These are phyloP conservation scores for Ecdyonurus torrentis DNA, from an alignment of 2,888 invertebrate genomes.

Conservation along the genomic window DNA sequence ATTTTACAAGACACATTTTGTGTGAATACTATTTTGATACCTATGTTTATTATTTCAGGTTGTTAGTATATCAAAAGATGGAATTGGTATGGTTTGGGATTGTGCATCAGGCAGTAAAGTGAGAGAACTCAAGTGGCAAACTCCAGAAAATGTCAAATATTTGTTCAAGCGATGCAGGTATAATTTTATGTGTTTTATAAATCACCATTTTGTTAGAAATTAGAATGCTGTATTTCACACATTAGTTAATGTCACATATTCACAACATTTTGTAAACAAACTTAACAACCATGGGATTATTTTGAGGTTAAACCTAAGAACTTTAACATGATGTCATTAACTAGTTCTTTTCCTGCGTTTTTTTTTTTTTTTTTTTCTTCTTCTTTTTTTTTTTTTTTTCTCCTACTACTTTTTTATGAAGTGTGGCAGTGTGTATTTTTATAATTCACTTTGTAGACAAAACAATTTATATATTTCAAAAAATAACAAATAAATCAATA, in stretches of 20 bases:
- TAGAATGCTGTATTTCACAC: no score
- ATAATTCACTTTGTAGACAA: no score
- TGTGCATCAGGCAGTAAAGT: constrained; percentile 44
- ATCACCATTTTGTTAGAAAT: no score
- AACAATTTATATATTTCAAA: background rate
- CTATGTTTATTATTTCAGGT: constrained; percentile 29
- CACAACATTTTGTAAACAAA: no score
- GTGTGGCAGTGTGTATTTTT: background rate
- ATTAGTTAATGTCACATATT: no score
- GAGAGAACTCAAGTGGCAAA: constrained; percentile 54
- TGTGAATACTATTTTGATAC: constrained; percentile 4
- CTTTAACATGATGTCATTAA: no score
- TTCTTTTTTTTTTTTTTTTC: background rate
- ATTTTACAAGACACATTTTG: constrained; percentile 7
- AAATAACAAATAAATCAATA: background rate
- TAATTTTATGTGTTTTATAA: no score
- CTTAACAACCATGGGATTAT: no score
- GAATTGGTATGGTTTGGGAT: constrained; percentile 66
- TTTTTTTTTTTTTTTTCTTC: background rate
- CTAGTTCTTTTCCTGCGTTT: background rate
- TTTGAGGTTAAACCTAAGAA: no score
- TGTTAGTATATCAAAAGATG: constrained; percentile 78
- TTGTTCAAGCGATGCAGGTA: constrained; percentile 69
- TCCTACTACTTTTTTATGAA: background rate
- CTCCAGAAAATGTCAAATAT: constrained; percentile 61